A percentile compares a stretch with the other conserved stretches of the same genome.
Conservation (phyloP, 2,888 invertebrate genomes). For the Epirrhoe alternata region DNA sequence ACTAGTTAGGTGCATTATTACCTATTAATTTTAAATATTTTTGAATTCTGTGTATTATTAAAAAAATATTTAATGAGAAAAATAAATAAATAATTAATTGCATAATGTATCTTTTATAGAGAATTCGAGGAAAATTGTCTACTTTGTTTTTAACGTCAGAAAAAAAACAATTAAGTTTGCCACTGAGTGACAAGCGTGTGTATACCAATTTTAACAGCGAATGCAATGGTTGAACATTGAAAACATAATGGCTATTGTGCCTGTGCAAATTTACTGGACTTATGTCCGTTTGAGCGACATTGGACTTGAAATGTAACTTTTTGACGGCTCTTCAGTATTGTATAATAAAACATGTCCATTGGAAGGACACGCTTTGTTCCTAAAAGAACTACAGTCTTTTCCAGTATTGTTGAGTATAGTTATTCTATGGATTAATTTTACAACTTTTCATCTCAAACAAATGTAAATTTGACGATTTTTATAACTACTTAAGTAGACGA, state of each 20-base stretch:
- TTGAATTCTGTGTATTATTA: too few relatives aligned
- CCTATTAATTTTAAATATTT: too few relatives aligned
- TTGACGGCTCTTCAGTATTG: constrained; percentile 34
- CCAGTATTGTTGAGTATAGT: background rate
- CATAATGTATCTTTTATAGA: background rate
- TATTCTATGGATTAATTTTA: background rate
- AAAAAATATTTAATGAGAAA: too few relatives aligned
- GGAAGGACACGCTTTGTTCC: constrained; percentile 39
- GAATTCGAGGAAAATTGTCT: constrained; percentile 9
- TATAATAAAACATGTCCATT: constrained; percentile 28
- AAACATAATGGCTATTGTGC: constrained; percentile 55
- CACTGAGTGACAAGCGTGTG: constrained; percentile 68
- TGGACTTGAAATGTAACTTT: constrained; percentile 28
- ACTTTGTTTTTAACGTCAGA: constrained; percentile 47
- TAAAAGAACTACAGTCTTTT: constrained; percentile 19
- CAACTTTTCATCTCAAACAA: background rate
- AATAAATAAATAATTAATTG: background rate
- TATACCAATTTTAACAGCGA: constrained; percentile 55
- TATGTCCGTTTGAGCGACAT: constrained; percentile 50
- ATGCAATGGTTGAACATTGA: constrained; percentile 52
- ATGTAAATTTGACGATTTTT: too few relatives aligned
- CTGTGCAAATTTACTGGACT: constrained; percentile 48
- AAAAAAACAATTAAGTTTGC: constrained; percentile 52
- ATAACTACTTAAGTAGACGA: background rate
- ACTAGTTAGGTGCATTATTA: too few relatives aligned